These are phyloP conservation scores for Timema cristinae DNA, from an alignment of 2,888 invertebrate species.

Conservation along the genomic window DNA sequence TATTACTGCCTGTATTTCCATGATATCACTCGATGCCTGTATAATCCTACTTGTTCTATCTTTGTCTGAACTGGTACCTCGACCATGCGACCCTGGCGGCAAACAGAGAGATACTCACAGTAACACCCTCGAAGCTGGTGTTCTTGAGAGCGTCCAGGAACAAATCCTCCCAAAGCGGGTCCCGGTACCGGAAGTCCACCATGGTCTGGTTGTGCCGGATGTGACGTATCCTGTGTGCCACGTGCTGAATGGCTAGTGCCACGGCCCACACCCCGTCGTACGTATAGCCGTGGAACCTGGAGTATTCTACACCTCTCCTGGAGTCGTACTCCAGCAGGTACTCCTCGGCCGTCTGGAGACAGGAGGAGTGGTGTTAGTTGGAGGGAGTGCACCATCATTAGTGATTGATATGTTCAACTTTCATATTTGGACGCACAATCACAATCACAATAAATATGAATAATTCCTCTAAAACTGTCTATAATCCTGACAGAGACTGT, in stretches of 20 bases:
- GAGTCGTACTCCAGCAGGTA: constrained; percentile 83
- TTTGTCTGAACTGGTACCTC: too few species aligned
- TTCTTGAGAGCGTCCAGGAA: constrained; percentile 85
- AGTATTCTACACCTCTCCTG: constrained; percentile 76
- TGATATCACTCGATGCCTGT: too few species aligned
- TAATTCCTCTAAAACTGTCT: too few species aligned
- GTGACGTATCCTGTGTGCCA: constrained; percentile 68
- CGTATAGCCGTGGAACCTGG: constrained; percentile 95
- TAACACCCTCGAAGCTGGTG: constrained; percentile 92
- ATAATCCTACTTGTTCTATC: too few species aligned
- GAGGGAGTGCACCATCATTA: too few species aligned
- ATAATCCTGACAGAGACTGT: too few species aligned
- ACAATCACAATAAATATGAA: too few species aligned
- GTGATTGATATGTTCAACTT: too few species aligned
- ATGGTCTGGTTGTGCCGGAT: constrained; percentile 72
- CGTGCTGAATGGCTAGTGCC: constrained; percentile 88
- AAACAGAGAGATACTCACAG: constrained; percentile 48
- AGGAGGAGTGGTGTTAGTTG: too few species aligned
- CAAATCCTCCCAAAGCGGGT: constrained; percentile 80
- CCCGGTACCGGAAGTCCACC: constrained; percentile 78
- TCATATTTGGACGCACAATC: too few species aligned
- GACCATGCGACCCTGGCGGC: too few species aligned
- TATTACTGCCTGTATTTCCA: too few species aligned
- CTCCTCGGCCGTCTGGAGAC: constrained; percentile 77
- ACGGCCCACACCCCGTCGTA: constrained; percentile 99